A percentile compares a stretch with the other conserved stretches of the same genome.
phyloP scores from a whole-genome alignment of 23 tunicate genomes.

The Phallusia fumigata region DNA sequence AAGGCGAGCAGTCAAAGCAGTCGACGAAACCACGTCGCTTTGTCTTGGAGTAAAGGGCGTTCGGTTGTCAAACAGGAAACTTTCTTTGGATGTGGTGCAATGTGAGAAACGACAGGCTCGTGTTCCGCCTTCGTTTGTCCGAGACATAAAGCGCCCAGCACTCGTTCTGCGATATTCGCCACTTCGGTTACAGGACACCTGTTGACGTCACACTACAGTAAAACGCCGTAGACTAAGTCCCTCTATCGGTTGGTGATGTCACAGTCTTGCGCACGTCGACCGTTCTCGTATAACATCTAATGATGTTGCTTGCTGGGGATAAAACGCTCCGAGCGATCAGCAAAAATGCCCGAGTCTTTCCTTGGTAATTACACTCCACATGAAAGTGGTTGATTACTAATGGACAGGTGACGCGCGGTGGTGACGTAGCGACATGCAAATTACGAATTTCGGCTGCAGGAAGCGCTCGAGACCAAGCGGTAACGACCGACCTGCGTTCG shows the following conservation, averaged over 20 bases:
- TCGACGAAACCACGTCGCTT: not conserved
- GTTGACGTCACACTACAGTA: not conserved
- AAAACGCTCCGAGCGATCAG: no score
- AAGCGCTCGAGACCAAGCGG: no score
- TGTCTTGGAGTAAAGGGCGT: not conserved
- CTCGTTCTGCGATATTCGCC: not conserved
- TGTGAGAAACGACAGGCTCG: not conserved
- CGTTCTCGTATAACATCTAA: no score
- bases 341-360: not conserved
- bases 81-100: not conserved
- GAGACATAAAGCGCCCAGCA: not conserved
- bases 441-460: not conserved
- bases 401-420: not conserved
- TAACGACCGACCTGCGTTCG: no score
- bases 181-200: not conserved
- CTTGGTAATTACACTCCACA: not conserved
- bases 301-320: no score
- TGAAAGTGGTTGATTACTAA: not conserved
- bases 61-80: not conserved
- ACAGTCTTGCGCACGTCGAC: no score
- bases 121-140: not conserved
- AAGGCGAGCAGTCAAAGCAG: not conserved
- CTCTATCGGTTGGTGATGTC: no score
- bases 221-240: not conserved
- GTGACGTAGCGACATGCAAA: conserved; percentile 7